Evolutionary conservation across 2,888 invertebrate genomes (phyloP), one percentile per base, ranked within the genome.

Genomic region (Melieria crassipennis): DNA sequence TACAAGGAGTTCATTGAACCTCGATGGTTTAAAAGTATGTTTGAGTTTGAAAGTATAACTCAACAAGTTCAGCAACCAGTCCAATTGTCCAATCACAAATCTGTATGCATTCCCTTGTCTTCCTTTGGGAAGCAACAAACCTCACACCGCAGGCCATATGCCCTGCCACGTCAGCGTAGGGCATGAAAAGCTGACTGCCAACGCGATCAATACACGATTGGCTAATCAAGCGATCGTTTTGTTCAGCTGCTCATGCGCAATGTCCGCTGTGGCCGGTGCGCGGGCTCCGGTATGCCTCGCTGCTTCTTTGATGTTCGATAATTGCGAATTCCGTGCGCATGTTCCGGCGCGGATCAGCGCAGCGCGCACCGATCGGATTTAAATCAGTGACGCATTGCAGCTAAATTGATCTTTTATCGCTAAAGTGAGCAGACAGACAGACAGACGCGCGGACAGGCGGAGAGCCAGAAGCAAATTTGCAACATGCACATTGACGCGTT

Each of bases 371-470:
- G 82, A 84, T 84, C 84, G 84, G 84, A 84, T 84, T 84, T 83
- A 84, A 84, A 84, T 84, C 84, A 84, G 83, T 79, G 78, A 78
- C 76, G 77, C 83, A 81, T 79, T 81, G 82, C 84, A 83, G 80
- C 80, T 83, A 83, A 84, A 84, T 84, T 84, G 84, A 84, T 84
- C 83, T 83, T 83, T 84, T 84, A 84, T 82, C 83, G 84, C 82
- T 79, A 78, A 81, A 71, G 56, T 69, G 64, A 65, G 65, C 68
- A 45, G 73, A 30, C 67, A 45, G 11, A 30, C 55, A n/a, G 58
- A 61, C 7, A 65, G 65, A 10, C 57, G n/a, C 60, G 47, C 46
- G 72, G 71, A 69, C 62, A 65, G 71, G 70, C 65, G 3, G 30
- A 48, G 47, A 73, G 48, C 62, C 46, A 45, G 61, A 43, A 67